Evolutionary conservation across 1,140 invertebrate species (phyloP), one percentile per base, ranked within the genome.

Genomic region (Venustaconcha ellipsiformis): DNA sequence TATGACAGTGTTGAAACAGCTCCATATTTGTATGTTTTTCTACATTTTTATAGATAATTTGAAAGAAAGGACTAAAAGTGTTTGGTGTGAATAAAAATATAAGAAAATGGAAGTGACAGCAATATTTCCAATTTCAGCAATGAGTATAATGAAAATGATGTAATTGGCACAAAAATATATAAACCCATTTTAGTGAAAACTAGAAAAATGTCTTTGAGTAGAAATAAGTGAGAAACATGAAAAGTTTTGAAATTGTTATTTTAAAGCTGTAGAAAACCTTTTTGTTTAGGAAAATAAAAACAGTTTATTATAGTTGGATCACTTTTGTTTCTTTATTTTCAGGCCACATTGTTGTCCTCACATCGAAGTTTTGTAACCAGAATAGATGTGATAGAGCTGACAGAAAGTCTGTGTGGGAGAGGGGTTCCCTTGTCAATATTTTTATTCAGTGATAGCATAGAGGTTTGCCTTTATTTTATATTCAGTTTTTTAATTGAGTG

Each of bases 371-470:
- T 98, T 85, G 93, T 98, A 56, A 92, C 93, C 17, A 94, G 94
- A 82, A 95, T 95, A 74, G 96, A 99, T 86, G 96, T 97, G 11
- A 94, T 95, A 67, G 96, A 98, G 89, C 89, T 98, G 23, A 95
- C 94, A 67, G 96, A 97, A 84, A 93, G 93, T 57, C 90, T 98
- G 56, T 94, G 94, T 80, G 95, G 95, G 14, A 93, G 96, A 81
- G 96, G 96, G 37, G 95, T 97, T 86, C 93, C 94, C 80, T 91
- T 99, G 18, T 94, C 96, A 58, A 88, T 99, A 56, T 98, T 97
- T 89, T 91, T 99, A 1, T 99, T 99, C 88, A 96, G 95, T 48
- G 97, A 99, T 91, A 95, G 95, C 77, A 92, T 99, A 83, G 96
- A 98, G 91, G 95, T 98, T 85, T 77, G 83, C 78, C 23, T 23